A percentile compares a stretch with the other conserved stretches of the same genome.
Conservation (phyloP, 1,140 invertebrate species). For the Tyrophagus putrescentiae region DNA sequence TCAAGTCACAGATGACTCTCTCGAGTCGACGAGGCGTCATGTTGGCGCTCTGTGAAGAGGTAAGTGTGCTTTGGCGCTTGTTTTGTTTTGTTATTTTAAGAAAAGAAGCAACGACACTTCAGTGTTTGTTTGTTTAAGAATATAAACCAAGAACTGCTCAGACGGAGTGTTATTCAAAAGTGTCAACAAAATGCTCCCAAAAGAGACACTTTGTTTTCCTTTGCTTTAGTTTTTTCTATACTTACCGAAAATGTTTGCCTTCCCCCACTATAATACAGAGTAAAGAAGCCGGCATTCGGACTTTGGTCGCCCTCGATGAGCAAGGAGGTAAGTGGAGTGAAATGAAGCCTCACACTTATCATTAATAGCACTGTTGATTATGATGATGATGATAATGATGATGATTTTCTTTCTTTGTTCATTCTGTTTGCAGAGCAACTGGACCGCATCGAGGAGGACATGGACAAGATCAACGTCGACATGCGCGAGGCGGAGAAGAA, state of each 20-base stretch:
- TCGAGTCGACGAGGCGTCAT: slow-evolving; percentile 7
- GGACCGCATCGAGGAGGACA: slow-evolving; percentile 96
- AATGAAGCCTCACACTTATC: background rate
- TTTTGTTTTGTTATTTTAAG: background rate
- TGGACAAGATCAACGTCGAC: slow-evolving; percentile 98
- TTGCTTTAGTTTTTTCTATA: background rate
- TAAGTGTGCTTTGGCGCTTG: background rate
- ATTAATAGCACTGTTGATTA: background rate
- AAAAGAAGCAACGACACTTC: background rate
- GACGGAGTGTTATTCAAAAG: background rate
- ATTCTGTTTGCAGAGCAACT: slow-evolving; percentile 63
- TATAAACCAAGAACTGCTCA: background rate
- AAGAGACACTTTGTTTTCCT: background rate
- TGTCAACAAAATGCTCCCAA: background rate
- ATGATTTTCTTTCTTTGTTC: slow-evolving; percentile 12
- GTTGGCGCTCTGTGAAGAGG: slow-evolving; percentile 16
- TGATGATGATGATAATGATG: background rate
- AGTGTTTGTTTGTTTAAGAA: no score
- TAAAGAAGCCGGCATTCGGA: slow-evolving; percentile 30
- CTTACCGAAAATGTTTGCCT: background rate
- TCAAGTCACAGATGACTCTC: slow-evolving; percentile 11
- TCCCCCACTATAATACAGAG: slow-evolving; percentile 20
- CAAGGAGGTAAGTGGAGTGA: slow-evolving; percentile 24
- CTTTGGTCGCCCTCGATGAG: slow-evolving; percentile 30
- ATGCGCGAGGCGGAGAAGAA: slow-evolving; percentile 99